A percentile compares a stretch with the other conserved stretches of the same genome.
phyloP scores from a whole-genome alignment of 2,797 vertebrate genomes.

The Galaxias olidus region DNA sequence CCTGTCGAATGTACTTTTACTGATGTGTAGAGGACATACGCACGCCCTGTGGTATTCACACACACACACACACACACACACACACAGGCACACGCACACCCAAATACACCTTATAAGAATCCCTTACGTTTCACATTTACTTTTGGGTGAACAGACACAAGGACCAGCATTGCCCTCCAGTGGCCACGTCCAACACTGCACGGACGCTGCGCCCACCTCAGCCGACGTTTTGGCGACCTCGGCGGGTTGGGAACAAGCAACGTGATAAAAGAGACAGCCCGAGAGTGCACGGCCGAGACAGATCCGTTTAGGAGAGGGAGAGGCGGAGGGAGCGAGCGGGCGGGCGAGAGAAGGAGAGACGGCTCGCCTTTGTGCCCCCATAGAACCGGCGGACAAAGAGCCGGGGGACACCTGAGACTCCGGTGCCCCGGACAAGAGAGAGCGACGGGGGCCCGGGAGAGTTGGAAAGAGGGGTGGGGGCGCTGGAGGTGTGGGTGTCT shows the following conservation, averaged over 20 bases:
- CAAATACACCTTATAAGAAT: no score
- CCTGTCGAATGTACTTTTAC: no score
- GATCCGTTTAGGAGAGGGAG: constrained; percentile 27
- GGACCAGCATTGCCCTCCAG: constrained; percentile 48
- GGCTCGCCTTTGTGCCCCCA: constrained; percentile 51
- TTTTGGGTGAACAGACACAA: not conserved
- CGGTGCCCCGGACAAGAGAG: constrained; percentile 45
- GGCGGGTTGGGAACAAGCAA: not conserved
- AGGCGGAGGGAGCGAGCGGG: constrained; percentile 33
- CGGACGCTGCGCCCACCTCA: not conserved
- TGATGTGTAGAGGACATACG: no score
- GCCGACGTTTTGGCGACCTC: no score
- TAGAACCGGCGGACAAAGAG: constrained; percentile 66
- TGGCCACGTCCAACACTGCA: constrained; percentile 39
- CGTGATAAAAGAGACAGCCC: not conserved
- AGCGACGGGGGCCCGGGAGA: constrained; percentile 25
- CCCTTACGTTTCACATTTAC: no score
- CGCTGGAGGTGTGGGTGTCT: not conserved
- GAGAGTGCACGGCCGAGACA: not conserved
- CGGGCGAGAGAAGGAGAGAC: constrained; percentile 13
- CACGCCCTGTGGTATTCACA: no score
- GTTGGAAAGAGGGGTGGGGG: not conserved
- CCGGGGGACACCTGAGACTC: constrained; percentile 63
- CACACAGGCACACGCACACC: not conserved
- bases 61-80: not conserved